Evolutionary conservation across 2,113 vertebrate species (phyloP).

Genomic region (Oxyruncus cristatus): DNA sequence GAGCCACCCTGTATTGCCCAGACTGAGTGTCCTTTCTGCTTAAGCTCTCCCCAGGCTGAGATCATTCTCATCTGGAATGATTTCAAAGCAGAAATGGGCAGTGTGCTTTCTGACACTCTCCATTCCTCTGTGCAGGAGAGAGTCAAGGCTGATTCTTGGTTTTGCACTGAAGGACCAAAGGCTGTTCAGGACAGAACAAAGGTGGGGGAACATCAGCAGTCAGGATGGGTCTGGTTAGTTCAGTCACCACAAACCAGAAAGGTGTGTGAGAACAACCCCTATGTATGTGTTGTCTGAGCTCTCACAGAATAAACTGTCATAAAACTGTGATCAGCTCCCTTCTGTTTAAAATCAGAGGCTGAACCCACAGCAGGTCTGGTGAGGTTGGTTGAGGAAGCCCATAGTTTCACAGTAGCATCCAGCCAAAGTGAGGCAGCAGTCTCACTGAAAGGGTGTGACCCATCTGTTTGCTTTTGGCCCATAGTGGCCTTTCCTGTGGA

Average conservation of each 20-base stretch:
- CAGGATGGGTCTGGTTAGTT: background rate
- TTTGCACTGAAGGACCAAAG: background rate
- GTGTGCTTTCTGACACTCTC: background rate
- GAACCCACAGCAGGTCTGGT: background rate
- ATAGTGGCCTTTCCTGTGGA: background rate
- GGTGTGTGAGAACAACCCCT: background rate
- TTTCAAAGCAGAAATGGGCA: background rate
- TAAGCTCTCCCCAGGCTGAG: background rate
- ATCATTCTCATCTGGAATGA: background rate
- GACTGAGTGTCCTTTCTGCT: background rate
- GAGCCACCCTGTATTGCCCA: background rate
- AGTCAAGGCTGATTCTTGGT: background rate
- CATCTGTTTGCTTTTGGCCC: background rate
- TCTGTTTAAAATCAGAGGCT: background rate
- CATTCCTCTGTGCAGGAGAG: background rate
- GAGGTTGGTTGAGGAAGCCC: background rate
- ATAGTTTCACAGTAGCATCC: background rate
- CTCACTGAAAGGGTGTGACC: background rate
- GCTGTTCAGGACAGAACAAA: background rate
- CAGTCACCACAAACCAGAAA: background rate
- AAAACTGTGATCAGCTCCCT: background rate
- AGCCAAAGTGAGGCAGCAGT: background rate
- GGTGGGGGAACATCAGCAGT: background rate
- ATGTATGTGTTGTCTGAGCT: background rate
- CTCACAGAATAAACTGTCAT: background rate